Conservation (phyloP, 1,140 invertebrate genomes). For the Antheraea pernyi region DNA sequence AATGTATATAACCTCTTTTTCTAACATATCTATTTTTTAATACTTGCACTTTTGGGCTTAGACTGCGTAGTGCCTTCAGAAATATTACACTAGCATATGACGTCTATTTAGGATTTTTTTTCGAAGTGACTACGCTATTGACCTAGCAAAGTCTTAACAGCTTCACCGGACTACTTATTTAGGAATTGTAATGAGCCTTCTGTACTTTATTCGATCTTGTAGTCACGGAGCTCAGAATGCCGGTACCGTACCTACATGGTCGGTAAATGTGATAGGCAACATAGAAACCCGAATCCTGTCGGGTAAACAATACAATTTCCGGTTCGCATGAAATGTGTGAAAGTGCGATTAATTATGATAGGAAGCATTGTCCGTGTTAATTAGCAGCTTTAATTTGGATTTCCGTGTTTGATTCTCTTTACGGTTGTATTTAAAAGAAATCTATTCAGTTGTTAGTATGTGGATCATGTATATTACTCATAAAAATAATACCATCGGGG, state of each 20-base stretch:
- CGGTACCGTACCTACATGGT: constrained; percentile 16
- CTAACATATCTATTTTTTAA: too few species aligned
- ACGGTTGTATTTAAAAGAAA: not conserved
- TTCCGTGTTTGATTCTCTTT: not conserved
- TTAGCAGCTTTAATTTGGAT: constrained; percentile 11
- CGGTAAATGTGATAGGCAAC: constrained; percentile 47
- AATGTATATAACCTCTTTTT: too few species aligned
- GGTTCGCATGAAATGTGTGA: constrained; percentile 53
- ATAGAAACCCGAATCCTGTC: constrained; percentile 63
- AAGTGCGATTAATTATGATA: constrained; percentile 47
- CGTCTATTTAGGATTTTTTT: too few species aligned
- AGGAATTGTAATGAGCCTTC: not conserved
- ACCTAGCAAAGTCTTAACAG: too few species aligned
- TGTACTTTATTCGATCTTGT: constrained; percentile 9
- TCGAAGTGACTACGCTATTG: too few species aligned
- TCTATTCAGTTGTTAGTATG: too few species aligned
- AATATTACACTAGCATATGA: too few species aligned
- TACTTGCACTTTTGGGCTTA: too few species aligned
- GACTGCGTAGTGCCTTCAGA: too few species aligned
- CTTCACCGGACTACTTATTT: too few species aligned
- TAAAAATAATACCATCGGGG: too few species aligned
- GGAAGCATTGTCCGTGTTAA: constrained; percentile 15
- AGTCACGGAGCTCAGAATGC: not conserved
- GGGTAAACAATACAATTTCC: constrained; percentile 48
- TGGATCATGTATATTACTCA: too few species aligned